Percentiles rank a stretch among this genome's conserved stretches.
phyloP scores from a whole-genome alignment of 1,140 invertebrate species.

The Leptopilina clavipes region DNA sequence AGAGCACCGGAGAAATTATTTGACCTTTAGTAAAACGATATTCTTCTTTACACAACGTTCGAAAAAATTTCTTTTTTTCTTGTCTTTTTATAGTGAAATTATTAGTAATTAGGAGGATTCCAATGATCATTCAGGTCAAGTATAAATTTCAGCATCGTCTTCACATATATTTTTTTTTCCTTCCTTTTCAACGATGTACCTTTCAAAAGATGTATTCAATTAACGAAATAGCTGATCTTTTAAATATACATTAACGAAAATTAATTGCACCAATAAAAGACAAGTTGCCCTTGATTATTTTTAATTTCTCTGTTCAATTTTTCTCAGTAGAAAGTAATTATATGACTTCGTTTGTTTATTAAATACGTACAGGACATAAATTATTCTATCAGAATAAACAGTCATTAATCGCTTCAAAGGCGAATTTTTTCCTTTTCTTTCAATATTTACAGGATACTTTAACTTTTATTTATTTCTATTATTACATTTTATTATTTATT shows the following conservation, averaged over 20 bases:
- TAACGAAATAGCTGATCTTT: neutral
- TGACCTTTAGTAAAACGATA: neutral
- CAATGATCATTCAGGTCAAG: neutral
- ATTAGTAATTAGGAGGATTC: neutral
- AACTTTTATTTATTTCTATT: too few relatives aligned
- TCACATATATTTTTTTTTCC: neutral
- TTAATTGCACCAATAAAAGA: neutral
- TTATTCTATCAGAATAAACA: too few relatives aligned
- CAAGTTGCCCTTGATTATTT: neutral
- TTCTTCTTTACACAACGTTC: neutral
- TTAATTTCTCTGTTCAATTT: neutral
- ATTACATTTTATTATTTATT: too few relatives aligned
- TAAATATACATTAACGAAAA: neutral
- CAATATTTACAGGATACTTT: too few relatives aligned
- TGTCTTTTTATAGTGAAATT: neutral
- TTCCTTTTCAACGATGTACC: neutral
- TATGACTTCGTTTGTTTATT: too few relatives aligned
- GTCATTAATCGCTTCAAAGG: too few relatives aligned
- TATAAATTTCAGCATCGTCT: neutral
- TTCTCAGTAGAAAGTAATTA: too few relatives aligned
- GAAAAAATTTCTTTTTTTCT: neutral
- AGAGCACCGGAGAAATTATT: neutral
- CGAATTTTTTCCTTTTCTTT: too few relatives aligned
- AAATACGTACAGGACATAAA: too few relatives aligned
- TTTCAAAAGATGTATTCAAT: constrained; percentile 13